Percentiles rank a stretch among this genome's conserved stretches.
phyloP scores from a whole-genome alignment of 2,113 vertebrate genomes.

The Pachypanchax playfairii region DNA sequence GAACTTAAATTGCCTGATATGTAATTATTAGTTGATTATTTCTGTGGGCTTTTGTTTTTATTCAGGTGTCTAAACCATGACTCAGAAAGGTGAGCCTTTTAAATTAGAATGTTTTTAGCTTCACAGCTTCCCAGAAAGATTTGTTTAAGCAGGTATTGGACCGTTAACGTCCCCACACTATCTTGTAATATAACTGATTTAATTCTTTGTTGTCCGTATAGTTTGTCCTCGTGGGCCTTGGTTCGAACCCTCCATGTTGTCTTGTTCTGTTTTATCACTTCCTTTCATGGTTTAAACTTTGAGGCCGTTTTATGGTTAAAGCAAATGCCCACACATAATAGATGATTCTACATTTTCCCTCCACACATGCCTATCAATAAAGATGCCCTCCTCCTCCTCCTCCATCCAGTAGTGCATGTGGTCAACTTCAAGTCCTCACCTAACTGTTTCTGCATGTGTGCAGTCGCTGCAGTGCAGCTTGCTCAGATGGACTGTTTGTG shows the following conservation, averaged over 20 bases:
- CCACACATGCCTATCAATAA: neutral
- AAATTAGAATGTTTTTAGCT: conserved; percentile 68
- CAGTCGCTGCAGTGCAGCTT: conserved; percentile 52
- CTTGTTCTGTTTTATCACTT: conserved; percentile 41
- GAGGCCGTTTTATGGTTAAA: conserved; percentile 16
- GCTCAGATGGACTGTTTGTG: conserved; percentile 25
- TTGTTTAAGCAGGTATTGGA: conserved; percentile 80
- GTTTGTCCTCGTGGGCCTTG: conserved; percentile 22
- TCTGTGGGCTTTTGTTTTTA: conserved; percentile 67
- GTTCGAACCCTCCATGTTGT: conserved; percentile 22
- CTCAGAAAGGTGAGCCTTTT: conserved; percentile 64
- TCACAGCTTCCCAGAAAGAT: conserved; percentile 42
- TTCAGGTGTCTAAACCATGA: conserved; percentile 53
- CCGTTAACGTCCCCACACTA: conserved; percentile 73
- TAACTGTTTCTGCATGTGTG: conserved; percentile 53
- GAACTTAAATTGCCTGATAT: conserved; percentile 72
- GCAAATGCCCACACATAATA: conserved; percentile 48
- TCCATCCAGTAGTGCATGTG: conserved; percentile 50
- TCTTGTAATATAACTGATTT: conserved; percentile 48
- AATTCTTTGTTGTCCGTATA: conserved; percentile 28
- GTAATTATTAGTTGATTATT: conserved; percentile 70
- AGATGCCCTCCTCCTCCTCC: neutral
- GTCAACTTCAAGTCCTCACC: conserved; percentile 42
- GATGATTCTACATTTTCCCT: neutral
- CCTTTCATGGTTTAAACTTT: conserved; percentile 9